Percentiles rank a stretch among this genome's conserved stretches.
Conservation (phyloP, 1,140 invertebrate genomes). For the Leptoteleia sp. region DNA sequence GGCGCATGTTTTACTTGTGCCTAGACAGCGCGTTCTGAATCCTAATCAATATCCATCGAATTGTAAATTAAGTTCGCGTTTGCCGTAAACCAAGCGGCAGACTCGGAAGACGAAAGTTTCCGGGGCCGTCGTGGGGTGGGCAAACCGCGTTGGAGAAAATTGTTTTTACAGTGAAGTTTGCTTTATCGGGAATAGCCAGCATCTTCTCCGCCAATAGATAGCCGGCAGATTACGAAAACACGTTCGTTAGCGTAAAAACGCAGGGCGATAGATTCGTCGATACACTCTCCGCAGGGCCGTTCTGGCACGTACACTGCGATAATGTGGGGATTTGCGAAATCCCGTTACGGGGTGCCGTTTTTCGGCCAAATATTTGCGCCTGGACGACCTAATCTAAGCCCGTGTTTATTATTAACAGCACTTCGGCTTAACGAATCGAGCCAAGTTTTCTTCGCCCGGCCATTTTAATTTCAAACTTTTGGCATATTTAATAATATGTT, state of each 20-base stretch:
- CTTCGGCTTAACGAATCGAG: conserved; percentile 34
- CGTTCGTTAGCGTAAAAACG: conserved; percentile 36
- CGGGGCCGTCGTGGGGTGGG: conserved; percentile 5
- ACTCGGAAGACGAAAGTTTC: conserved; percentile 54
- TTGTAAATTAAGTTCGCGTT: conserved; percentile 63
- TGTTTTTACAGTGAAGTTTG: conserved; percentile 71
- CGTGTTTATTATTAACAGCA: conserved; percentile 44
- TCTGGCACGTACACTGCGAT: conserved; percentile 8
- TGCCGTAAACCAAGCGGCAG: conserved; percentile 45
- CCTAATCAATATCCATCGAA: conserved; percentile 72
- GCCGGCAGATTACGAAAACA: conserved; percentile 39
- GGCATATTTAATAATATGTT: conserved; percentile 61
- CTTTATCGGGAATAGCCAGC: conserved; percentile 62
- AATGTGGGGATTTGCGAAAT: conserved; percentile 12
- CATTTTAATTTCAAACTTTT: conserved; percentile 61
- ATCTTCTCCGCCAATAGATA: conserved; percentile 32
- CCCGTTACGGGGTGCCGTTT: neutral
- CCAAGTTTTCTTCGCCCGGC: conserved; percentile 31
- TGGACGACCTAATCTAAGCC: conserved; percentile 6
- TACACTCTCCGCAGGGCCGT: neutral
- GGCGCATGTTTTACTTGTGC: conserved; percentile 51
- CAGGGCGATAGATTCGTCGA: conserved; percentile 8
- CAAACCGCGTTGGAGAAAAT: conserved; percentile 59
- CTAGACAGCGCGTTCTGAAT: conserved; percentile 39
- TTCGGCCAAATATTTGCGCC: conserved; percentile 19